phyloP scores from a whole-genome alignment of 2,113 vertebrate species.

The Lasiurus borealis region DNA sequence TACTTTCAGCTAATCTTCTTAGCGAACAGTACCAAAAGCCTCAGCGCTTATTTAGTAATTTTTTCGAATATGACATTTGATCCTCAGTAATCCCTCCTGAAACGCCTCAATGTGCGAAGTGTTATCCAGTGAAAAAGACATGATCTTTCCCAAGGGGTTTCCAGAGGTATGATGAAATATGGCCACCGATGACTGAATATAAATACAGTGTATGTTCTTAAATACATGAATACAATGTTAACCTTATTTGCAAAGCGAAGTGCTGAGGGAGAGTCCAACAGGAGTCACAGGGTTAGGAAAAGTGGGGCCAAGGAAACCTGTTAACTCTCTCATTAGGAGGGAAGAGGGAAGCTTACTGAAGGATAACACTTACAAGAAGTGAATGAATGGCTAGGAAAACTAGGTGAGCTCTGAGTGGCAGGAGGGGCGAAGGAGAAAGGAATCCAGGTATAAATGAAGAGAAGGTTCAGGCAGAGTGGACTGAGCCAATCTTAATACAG shows the following conservation, averaged over 20 bases:
- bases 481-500: no score
- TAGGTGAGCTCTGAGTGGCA: neutral
- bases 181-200: neutral
- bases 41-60: neutral
- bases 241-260: neutral
- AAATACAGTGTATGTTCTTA: neutral
- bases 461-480: neutral
- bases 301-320: neutral
- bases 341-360: conserved; percentile 3
- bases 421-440: neutral
- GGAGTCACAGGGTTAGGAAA: neutral
- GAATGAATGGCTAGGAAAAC: neutral
- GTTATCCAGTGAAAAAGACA: neutral
- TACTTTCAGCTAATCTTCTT: neutral
- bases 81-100: conserved; percentile 16
- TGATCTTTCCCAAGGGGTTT: neutral
- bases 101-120: neutral
- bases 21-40: neutral
- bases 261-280: neutral
- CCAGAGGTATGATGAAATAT: neutral
- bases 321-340: conserved; percentile 12
- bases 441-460: neutral
- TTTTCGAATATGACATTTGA: conserved; percentile 24
- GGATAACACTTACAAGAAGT: neutral
- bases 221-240: conserved; percentile 9